Conservation (phyloP, 2,113 vertebrate genomes). For the Nipponia nippon region DNA sequence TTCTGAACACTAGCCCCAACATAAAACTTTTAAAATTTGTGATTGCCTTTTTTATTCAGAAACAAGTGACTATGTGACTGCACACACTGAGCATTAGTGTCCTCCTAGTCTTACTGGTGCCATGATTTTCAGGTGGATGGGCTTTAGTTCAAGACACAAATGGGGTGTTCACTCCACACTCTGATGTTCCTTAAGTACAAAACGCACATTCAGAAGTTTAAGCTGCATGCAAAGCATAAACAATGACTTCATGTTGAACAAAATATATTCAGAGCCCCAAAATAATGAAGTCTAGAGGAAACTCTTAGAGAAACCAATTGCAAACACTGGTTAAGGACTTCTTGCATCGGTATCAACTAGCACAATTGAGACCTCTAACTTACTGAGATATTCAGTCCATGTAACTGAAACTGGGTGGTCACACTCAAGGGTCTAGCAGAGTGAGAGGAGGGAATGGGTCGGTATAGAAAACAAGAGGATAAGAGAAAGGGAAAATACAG, state of each 20-base stretch:
- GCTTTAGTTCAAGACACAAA: neutral
- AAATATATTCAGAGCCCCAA: neutral
- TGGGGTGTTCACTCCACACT: neutral
- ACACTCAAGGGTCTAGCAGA: neutral
- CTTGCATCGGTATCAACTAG: neutral
- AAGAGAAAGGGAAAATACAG: neutral
- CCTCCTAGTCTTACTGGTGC: neutral
- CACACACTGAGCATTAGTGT: neutral
- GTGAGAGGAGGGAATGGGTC: neutral
- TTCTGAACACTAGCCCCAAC: neutral
- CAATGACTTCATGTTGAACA: neutral
- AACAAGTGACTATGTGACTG: neutral
- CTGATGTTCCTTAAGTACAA: neutral
- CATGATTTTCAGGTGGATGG: neutral
- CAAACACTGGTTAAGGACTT: neutral
- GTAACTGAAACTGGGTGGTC: conserved; percentile 45
- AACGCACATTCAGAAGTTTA: neutral
- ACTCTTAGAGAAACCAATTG: neutral
- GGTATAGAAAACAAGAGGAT: neutral
- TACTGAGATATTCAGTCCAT: neutral
- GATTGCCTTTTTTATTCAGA: neutral
- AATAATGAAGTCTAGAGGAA: neutral
- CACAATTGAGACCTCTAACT: neutral
- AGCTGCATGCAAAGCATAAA: conserved; percentile 21
- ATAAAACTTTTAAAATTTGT: neutral